Evolutionary conservation across 2,888 invertebrate species (phyloP).

Genomic region (Andrena camellia): DNA sequence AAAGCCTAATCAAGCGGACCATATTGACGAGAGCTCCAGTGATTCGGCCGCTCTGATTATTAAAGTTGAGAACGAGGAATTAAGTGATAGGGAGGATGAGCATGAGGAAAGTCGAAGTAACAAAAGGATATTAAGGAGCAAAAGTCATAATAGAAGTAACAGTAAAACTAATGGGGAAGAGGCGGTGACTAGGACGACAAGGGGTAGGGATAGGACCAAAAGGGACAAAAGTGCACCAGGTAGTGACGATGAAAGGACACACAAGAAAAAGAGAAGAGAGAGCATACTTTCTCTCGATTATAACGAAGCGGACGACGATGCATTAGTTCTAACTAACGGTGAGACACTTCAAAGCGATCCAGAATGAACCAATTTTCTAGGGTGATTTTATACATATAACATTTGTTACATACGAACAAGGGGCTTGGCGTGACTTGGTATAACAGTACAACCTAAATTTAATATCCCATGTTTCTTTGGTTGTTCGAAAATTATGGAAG

Average conservation of each 20-base stretch:
- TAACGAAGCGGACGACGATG: constrained; percentile 90
- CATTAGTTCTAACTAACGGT: constrained; percentile 90
- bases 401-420: constrained; percentile 47
- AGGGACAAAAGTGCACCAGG: constrained; percentile 86
- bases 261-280: constrained; percentile 90
- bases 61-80: constrained; percentile 84
- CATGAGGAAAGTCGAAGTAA: constrained; percentile 71
- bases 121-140: constrained; percentile 78
- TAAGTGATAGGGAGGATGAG: constrained; percentile 82
- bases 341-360: constrained; percentile 85
- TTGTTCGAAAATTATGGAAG: constrained; percentile 16
- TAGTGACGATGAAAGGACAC: constrained; percentile 86
- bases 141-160: constrained; percentile 79
- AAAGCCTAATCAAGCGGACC: constrained; percentile 76
- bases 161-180: constrained; percentile 82
- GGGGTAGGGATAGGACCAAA: constrained; percentile 83
- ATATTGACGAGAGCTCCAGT: constrained; percentile 84
- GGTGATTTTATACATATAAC: constrained; percentile 51
- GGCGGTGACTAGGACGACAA: constrained; percentile 79
- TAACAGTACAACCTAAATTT: constrained; percentile 42
- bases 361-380: constrained; percentile 72
- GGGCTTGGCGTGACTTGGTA: constrained; percentile 51
- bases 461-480: constrained; percentile 23
- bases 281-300: constrained; percentile 91
- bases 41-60: constrained; percentile 85